These are phyloP conservation scores for Tachina lurida DNA, from an alignment of 2,888 invertebrate genomes.

Conservation along the genomic window DNA sequence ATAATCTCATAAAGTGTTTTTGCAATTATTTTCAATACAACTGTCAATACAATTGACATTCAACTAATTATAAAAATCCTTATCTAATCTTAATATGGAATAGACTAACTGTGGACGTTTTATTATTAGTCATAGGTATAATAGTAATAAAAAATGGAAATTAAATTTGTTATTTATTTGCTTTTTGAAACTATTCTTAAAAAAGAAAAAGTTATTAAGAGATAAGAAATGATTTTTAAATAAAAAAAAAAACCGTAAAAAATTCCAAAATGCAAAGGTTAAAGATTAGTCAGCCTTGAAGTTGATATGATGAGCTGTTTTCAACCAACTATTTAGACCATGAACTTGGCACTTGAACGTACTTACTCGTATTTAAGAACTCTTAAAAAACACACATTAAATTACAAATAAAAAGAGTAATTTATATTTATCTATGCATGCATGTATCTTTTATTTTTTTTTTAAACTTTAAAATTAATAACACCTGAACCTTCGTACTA, in stretches of 20 bases:
- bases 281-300: background rate
- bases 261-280: background rate
- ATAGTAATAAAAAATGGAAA: conserved; percentile 18
- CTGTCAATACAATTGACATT: conserved; percentile 44
- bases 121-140: conserved; percentile 23
- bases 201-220: background rate
- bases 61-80: conserved; percentile 28
- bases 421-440: background rate
- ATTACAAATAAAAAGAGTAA: background rate
- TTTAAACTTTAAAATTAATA: conserved; percentile 6
- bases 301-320: background rate
- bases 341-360: conserved; percentile 63
- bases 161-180: conserved; percentile 7
- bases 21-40: conserved; percentile 31
- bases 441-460: background rate
- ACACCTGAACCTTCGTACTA: conserved; percentile 2
- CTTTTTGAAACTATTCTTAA: background rate
- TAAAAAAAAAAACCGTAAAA: no score
- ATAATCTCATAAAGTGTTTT: conserved; percentile 4
- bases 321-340: conserved; percentile 47
- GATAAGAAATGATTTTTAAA: conserved; percentile 10
- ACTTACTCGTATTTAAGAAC: background rate
- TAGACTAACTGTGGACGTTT: conserved; percentile 30
- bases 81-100: conserved; percentile 34
- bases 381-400: background rate